Percentiles rank a stretch among this genome's conserved stretches.
phyloP scores from a whole-genome alignment of 2,797 vertebrate species.

The Leptoclinus maculatus region DNA sequence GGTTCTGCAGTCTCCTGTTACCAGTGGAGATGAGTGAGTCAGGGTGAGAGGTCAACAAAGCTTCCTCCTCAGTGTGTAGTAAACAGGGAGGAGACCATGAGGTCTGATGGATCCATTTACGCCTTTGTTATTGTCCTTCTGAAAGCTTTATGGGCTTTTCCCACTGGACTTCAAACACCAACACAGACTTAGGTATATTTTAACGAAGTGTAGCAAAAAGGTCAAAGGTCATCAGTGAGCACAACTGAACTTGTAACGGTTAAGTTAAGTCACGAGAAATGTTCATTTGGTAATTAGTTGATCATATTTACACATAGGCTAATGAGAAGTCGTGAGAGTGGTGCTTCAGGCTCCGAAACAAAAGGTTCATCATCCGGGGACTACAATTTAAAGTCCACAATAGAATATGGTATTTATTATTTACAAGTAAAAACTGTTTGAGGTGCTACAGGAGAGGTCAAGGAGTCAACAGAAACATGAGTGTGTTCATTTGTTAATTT shows the following conservation, averaged over 20 bases:
- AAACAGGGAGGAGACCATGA: slow-evolving; percentile 25
- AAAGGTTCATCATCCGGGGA: not conserved
- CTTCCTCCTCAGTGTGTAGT: slow-evolving; percentile 59
- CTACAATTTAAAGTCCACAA: not conserved
- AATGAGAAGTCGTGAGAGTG: not conserved
- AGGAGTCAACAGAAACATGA: not conserved
- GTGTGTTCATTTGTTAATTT: not conserved
- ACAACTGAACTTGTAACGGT: not conserved
- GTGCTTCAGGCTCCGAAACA: not conserved
- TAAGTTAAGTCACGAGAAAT: not conserved
- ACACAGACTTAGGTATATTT: slow-evolving; percentile 17
- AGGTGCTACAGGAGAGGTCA: not conserved
- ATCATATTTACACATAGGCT: not conserved
- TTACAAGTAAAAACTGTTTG: not conserved
- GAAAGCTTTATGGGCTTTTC: slow-evolving; percentile 28
- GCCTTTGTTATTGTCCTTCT: slow-evolving; percentile 33
- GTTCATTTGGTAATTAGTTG: not conserved
- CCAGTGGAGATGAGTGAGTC: slow-evolving; percentile 71
- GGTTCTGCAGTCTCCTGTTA: slow-evolving; percentile 73
- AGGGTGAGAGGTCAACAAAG: slow-evolving; percentile 68
- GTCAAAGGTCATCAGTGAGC: not conserved
- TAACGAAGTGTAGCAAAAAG: slow-evolving; percentile 3
- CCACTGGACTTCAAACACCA: slow-evolving; percentile 25
- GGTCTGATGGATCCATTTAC: slow-evolving; percentile 48
- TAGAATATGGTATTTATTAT: not conserved